Percentiles rank a stretch among this genome's conserved stretches.
phyloP scores from a whole-genome alignment of 2,888 invertebrate genomes.

The Catocala nupta region DNA sequence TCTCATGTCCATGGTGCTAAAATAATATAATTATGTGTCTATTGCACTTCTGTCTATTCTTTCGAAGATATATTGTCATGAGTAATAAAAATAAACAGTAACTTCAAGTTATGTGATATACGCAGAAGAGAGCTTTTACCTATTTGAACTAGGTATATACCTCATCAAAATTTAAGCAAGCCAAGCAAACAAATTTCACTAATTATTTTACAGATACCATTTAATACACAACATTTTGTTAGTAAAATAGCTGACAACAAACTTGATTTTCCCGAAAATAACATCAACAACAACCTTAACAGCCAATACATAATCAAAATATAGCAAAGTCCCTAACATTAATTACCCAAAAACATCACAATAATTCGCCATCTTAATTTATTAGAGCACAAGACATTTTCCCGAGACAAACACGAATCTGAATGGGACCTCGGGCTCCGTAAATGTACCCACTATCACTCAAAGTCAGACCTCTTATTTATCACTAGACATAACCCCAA shows the following conservation, averaged over 20 bases:
- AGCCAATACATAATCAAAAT: conserved; percentile 16
- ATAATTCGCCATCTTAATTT: conserved; percentile 60
- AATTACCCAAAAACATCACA: conserved; percentile 56
- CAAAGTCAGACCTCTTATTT: conserved; percentile 80
- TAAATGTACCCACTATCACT: conserved; percentile 73
- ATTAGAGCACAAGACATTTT: conserved; percentile 68
- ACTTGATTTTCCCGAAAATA: not conserved
- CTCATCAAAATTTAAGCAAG: too few species aligned
- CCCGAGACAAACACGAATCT: conserved; percentile 69
- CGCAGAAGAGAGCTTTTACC: too few species aligned
- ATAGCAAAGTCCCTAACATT: conserved; percentile 36
- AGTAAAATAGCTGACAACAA: not conserved
- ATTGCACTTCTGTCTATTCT: too few species aligned
- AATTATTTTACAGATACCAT: conserved; percentile 2
- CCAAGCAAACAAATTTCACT: too few species aligned
- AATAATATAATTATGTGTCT: too few species aligned
- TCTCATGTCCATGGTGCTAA: too few species aligned
- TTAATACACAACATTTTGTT: not conserved
- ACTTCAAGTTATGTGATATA: too few species aligned
- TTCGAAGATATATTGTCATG: too few species aligned
- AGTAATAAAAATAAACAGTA: too few species aligned
- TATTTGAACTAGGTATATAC: too few species aligned
- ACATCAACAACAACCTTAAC: conserved; percentile 14
- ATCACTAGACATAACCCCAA: conserved; percentile 63
- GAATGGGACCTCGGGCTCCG: conserved; percentile 59